Evolutionary conservation across 2,797 vertebrate genomes (phyloP), one percentile per base, ranked within the genome.

Genomic region (Rhinophrynus dorsalis): DNA sequence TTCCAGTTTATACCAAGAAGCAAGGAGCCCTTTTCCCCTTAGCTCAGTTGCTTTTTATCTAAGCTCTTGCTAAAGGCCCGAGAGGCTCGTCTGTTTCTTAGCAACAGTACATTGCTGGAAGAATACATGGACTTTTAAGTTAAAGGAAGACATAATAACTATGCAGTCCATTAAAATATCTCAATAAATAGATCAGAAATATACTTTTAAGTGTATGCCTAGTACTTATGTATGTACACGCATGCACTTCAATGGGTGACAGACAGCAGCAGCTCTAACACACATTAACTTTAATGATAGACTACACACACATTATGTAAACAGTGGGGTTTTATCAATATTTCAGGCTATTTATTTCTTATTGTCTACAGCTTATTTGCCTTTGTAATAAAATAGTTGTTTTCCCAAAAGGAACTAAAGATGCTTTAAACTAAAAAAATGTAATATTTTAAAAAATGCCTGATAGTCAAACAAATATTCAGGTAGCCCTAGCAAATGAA

Each of bases 81-180:
- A 64, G 68, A 72, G 60, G 18, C 42, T 72, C 59, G 18, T 71
- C 60, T 29, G 68, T 72, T 57, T 51, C 68, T 51, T 72, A 72
- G 68, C 68, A 72, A 72, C 68, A 50, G 68, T 30, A 30, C 55
- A 52, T 17, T 13, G 23, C 60, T 12, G 42, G 45, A 63, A 48
- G 60, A 58, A 40, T 30, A 40, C 44, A 4, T 10, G 1, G 51
- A 56, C 58, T 55, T 56, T 63, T 37, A 48, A 63, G 33, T 9
- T 13, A 26, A 63, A 15, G 37, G 18, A n/a, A 40, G 27, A 2
- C 17, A 29, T 48, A 11, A 38, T 17, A 37, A 29, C 38, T 17
- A 40, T 7, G 42, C 23, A 50, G 30, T 52, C 35, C 38, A 24
- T 24, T 17, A 54, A 45, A 56, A 48, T 50, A 26, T 4, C 50